Evolutionary conservation across 2,888 invertebrate species (phyloP).

Genomic region (Timema cristinae): DNA sequence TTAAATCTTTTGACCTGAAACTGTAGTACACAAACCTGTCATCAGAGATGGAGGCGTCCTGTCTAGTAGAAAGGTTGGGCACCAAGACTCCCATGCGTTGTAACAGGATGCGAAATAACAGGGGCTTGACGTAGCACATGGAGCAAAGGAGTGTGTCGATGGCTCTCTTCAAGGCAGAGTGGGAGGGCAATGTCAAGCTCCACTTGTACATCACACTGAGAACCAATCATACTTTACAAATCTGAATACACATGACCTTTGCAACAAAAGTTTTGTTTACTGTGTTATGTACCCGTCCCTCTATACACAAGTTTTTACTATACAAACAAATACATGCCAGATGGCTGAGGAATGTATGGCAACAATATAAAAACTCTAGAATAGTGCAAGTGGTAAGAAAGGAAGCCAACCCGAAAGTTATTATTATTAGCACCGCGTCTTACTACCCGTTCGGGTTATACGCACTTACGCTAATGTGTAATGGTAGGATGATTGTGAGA

Average conservation of each 20-base stretch:
- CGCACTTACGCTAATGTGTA: no score
- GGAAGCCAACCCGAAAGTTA: no score
- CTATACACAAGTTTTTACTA: no score
- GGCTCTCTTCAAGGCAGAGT: constrained; percentile 72
- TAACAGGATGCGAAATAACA: constrained; percentile 68
- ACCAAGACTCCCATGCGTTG: constrained; percentile 65
- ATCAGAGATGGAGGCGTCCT: constrained; percentile 55
- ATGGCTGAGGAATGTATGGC: no score
- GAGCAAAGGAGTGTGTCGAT: constrained; percentile 85
- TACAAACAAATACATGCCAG: no score
- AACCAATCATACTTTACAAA: constrained; percentile 17
- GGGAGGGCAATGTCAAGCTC: constrained; percentile 64
- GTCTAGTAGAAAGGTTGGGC: constrained; percentile 49
- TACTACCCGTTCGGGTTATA: no score
- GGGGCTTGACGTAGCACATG: constrained; percentile 77
- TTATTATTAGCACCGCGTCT: no score
- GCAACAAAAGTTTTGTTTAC: constrained; percentile 4
- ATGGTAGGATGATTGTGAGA: no score
- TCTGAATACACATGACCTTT: no score
- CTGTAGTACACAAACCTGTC: constrained; percentile 44
- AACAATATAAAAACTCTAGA: no score
- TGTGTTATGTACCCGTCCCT: neutral
- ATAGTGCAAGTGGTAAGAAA: no score
- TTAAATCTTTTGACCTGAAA: neutral
- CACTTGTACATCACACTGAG: constrained; percentile 66